Conservation (phyloP, 2,888 invertebrate species). For the Tipula confusa region DNA sequence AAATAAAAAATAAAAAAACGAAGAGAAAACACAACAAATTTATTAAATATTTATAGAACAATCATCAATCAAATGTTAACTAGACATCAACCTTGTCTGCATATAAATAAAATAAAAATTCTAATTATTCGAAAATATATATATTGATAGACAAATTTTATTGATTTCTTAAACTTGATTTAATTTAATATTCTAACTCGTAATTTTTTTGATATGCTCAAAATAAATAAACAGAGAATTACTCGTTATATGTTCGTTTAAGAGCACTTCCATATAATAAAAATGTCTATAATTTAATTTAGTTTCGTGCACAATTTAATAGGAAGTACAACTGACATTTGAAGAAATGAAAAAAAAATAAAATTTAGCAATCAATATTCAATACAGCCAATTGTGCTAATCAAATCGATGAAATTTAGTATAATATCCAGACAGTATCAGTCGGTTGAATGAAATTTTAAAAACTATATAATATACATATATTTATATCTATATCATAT, state of each 20-base stretch:
- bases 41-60: slow-evolving; percentile 4
- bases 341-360: not conserved
- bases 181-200: not conserved
- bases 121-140: not conserved
- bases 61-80: slow-evolving; percentile 20
- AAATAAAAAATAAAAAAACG: not conserved
- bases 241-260: not conserved
- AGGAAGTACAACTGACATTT: slow-evolving; percentile 15
- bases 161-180: not conserved
- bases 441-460: not conserved
- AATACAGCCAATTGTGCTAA: not conserved
- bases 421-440: not conserved
- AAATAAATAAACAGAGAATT: not conserved
- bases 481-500: not conserved
- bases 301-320: not conserved
- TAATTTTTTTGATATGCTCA: not conserved
- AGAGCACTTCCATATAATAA: not conserved
- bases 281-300: not conserved
- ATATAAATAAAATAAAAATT: not conserved
- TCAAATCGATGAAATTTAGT: not conserved
- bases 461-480: not conserved
- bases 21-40: not conserved
- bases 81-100: slow-evolving; percentile 25
- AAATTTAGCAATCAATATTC: not conserved
- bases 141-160: slow-evolving; percentile 20